phyloP scores from a whole-genome alignment of 2,888 invertebrate species.

The Cataglyphis albicans region DNA sequence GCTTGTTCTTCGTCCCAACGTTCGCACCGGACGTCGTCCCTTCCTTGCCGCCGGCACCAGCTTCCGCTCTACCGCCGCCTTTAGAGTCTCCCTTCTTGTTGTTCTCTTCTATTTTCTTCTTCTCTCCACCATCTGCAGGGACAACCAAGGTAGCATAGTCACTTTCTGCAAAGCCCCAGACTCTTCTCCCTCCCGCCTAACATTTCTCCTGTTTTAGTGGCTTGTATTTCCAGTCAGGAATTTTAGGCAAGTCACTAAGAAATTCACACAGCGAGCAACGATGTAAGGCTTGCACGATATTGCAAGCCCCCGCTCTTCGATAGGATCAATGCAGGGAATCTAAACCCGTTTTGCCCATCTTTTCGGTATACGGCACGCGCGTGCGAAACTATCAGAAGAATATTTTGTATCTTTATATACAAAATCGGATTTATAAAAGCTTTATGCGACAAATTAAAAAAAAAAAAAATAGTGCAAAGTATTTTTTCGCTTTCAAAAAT shows the following conservation, averaged over 20 bases:
- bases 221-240: conserved; percentile 69
- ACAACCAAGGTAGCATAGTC: conserved; percentile 84
- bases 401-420: conserved; percentile 48
- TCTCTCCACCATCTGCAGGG: conserved; percentile 86
- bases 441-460: conserved; percentile 49
- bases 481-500: conserved; percentile 29
- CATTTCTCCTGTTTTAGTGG: conserved; percentile 70
- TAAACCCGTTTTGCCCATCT: conserved; percentile 59
- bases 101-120: conserved; percentile 85
- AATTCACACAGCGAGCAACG: conserved; percentile 65
- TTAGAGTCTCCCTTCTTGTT: conserved; percentile 84
- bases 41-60: conserved; percentile 81
- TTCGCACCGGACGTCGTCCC: conserved; percentile 84
- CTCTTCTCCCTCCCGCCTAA: conserved; percentile 75
- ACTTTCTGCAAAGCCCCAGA: conserved; percentile 79
- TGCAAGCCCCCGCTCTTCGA: conserved; percentile 70
- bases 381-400: conserved; percentile 58
- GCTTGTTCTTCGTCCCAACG: conserved; percentile 87
- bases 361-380: conserved; percentile 30
- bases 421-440: conserved; percentile 27
- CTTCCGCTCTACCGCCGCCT: conserved; percentile 85
- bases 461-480: conserved; percentile 75
- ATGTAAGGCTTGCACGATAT: conserved; percentile 64
- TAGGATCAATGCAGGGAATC: conserved; percentile 67
- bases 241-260: conserved; percentile 71